phyloP scores from a whole-genome alignment of 2,113 vertebrate species.

The Rhombomys opimus region DNA sequence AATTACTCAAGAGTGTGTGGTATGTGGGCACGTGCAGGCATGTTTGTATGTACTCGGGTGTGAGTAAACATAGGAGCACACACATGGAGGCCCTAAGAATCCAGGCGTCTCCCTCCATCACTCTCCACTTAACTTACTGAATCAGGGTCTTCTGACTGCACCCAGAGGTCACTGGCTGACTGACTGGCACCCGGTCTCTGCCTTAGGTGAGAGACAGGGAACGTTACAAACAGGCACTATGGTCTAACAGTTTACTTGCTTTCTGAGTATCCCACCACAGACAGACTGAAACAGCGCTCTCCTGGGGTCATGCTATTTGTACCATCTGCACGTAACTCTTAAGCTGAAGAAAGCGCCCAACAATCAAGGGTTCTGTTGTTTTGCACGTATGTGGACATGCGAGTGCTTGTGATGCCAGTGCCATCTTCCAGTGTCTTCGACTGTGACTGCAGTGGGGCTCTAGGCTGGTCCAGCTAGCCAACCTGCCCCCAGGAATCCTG shows the following conservation, averaged over 20 bases:
- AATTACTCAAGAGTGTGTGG: constrained; percentile 9
- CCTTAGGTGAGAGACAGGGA: not conserved
- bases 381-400: not conserved
- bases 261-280: not conserved
- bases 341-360: not conserved
- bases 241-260: constrained; percentile 9
- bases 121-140: not conserved
- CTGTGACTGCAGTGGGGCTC: no score
- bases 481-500: not conserved
- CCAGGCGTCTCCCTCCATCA: not conserved
- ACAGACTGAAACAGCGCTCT: not conserved
- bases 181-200: not conserved
- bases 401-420: not conserved
- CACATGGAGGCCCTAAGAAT: not conserved
- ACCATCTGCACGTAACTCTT: not conserved
- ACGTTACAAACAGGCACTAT: not conserved
- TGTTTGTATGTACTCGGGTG: not conserved
- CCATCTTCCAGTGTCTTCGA: not conserved
- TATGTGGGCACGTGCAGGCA: not conserved
- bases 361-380: not conserved
- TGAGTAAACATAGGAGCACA: not conserved
- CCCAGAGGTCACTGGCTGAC: not conserved
- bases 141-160: not conserved
- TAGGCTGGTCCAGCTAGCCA: not conserved
- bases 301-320: not conserved